phyloP scores from a whole-genome alignment of 2,888 invertebrate species.

The Cyrtodaria siliqua region DNA sequence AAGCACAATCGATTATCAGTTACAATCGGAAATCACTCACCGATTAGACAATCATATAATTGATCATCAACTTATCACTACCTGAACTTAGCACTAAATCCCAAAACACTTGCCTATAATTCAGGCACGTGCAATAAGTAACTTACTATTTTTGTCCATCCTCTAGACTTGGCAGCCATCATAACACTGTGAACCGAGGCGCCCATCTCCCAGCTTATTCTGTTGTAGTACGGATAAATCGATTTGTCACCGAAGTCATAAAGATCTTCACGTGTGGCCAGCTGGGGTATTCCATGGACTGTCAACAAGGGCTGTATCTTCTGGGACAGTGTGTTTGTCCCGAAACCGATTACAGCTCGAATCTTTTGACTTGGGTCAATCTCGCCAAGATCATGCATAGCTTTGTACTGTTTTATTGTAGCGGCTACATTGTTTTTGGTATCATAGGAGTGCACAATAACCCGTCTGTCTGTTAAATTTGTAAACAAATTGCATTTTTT shows the following conservation, averaged over 20 bases:
- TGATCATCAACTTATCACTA: too few relatives aligned
- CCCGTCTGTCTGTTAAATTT: constrained; percentile 40
- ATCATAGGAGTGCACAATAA: constrained; percentile 54
- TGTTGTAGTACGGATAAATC: constrained; percentile 67
- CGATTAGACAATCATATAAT: too few relatives aligned
- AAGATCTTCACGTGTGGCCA: constrained; percentile 63
- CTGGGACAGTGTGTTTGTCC: constrained; percentile 57
- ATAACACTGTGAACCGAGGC: constrained; percentile 61
- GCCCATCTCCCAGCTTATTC: constrained; percentile 67
- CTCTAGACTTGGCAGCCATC: constrained; percentile 60
- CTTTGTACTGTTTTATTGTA: constrained; percentile 35
- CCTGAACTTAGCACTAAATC: too few relatives aligned
- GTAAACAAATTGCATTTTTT: too few relatives aligned
- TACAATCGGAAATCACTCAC: too few relatives aligned
- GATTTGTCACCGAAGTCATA: constrained; percentile 66
- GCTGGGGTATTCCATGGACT: constrained; percentile 54
- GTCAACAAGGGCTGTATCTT: constrained; percentile 53
- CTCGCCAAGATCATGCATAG: constrained; percentile 48
- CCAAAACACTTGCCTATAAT: too few relatives aligned
- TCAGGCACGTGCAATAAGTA: too few relatives aligned
- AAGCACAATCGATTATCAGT: too few relatives aligned
- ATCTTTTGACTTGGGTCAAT: constrained; percentile 62
- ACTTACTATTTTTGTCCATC: constrained; percentile 64
- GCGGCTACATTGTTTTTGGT: constrained; percentile 42
- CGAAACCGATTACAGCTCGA: constrained; percentile 66